phyloP scores from a whole-genome alignment of 2,888 invertebrate genomes.

The Agrochola litura region DNA sequence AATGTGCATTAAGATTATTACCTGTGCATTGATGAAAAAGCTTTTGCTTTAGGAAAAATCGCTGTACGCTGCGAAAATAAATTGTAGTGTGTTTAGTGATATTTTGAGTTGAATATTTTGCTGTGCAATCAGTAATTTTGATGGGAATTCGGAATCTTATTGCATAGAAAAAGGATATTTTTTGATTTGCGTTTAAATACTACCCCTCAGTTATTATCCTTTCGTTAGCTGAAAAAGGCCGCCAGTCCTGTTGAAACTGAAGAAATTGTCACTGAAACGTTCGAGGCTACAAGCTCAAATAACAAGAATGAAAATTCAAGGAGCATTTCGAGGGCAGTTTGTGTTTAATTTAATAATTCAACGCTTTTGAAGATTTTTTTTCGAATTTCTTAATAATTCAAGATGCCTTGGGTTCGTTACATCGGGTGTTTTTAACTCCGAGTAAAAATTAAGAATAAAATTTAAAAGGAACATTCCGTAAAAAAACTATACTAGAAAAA shows the following conservation, averaged over 20 bases:
- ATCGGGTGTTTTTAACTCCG: neutral
- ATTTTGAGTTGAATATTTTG: no score
- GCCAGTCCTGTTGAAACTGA: neutral
- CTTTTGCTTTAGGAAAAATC: no score
- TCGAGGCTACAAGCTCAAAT: neutral
- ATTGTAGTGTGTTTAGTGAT: no score
- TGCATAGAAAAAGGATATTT: no score
- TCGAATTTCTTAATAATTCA: neutral
- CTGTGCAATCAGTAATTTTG: no score
- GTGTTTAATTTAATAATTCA: conserved; percentile 5
- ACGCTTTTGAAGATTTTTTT: neutral
- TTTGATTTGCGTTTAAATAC: no score
- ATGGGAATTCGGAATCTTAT: no score
- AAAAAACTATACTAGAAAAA: no score
- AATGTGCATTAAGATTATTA: no score
- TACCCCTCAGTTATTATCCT: no score
- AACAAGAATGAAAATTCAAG: neutral
- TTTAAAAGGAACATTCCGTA: neutral
- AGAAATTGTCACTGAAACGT: neutral
- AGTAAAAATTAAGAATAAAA: neutral
- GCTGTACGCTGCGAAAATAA: no score
- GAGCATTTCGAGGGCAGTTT: neutral
- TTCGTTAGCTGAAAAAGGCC: neutral
- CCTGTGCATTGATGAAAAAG: no score
- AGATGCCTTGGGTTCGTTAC: neutral